Evolutionary conservation across 2,113 vertebrate species (phyloP), one percentile per base, ranked within the genome.

Genomic region (Hystrix brachyura): DNA sequence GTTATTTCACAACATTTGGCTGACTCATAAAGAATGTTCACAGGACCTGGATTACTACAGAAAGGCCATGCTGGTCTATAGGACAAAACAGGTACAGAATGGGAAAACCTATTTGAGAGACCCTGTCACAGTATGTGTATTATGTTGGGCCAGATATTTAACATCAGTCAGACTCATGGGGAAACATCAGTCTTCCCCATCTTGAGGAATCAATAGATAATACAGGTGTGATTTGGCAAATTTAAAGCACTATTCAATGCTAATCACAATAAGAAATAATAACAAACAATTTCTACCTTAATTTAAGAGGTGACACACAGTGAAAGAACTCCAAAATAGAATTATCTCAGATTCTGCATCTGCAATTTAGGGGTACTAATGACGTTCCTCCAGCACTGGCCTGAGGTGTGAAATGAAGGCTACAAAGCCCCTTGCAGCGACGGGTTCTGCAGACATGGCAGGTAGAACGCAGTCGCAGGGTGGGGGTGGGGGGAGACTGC

Each of bases 201-300:
- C 62, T 80, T 84, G 64, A 96, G 64, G 19, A 32, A 76, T 25
- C 19, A 74, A 67, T 9, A 88, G 21, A 79, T 46, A 87, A 83
- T 32, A 88, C 15, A n/a, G 38, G 92, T 46, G 18, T 34, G 27
- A 94, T 79, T 19, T 83, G 48, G 21, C 62, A 48, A 53, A 53
- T 67, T 86, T 71, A 79, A 95, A 82, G 59, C 57, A 71, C 69
- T 80, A 14, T 48, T 51, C 10, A 57, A 82, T 25, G 12, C 60
- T 76, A 94, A 92, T 38, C 25, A 86, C n/a, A 38, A 91, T 48
- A 25, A 87, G 29, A 21, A 95, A 93, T 43, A n/a, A 84, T 27
- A 65, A 79, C 83, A 60, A 79, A 76, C 11, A 55, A 81, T 86
- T 74, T 57, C 51, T 71, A 59, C 10, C 55, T 79, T 87, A 65